Evolutionary conservation across 2,113 vertebrate species (phyloP).

Genomic region (Mirza zaza): DNA sequence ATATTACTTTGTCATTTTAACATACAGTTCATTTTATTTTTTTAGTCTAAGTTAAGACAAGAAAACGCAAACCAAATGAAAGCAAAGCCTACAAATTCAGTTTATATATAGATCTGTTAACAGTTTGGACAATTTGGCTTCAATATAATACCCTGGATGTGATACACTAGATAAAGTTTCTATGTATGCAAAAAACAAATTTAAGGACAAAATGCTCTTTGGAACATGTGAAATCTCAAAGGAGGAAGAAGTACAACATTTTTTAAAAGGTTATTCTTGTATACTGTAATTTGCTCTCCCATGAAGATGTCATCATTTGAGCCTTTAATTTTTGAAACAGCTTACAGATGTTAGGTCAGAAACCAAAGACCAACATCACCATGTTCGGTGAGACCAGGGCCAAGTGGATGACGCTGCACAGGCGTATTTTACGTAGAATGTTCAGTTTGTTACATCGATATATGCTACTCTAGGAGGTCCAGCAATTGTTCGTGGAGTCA

Average conservation of each 20-base stretch:
- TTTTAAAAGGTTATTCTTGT: constrained; percentile 96
- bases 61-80: constrained; percentile 87
- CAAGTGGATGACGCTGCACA: constrained; percentile 93
- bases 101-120: constrained; percentile 88
- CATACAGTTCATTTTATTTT: constrained; percentile 87
- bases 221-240: constrained; percentile 92
- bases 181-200: constrained; percentile 84
- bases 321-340: constrained; percentile 89
- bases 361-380: constrained; percentile 90
- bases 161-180: constrained; percentile 92
- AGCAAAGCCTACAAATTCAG: constrained; percentile 84
- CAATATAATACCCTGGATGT: constrained; percentile 86
- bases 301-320: constrained; percentile 85
- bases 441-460: constrained; percentile 89
- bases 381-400: constrained; percentile 94
- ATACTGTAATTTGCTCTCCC: constrained; percentile 90
- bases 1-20: constrained; percentile 88
- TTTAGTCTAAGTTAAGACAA: constrained; percentile 89
- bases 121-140: constrained; percentile 84
- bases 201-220: constrained; percentile 87
- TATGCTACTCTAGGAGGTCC: constrained; percentile 93
- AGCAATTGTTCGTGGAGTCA: constrained; percentile 91
- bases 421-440: constrained; percentile 94
- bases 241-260: constrained; percentile 91
- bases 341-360: constrained; percentile 88